Base-by-base conservation (phyloP, 2,797 vertebrate genomes). In the Leucoraja ocellata region DNA sequence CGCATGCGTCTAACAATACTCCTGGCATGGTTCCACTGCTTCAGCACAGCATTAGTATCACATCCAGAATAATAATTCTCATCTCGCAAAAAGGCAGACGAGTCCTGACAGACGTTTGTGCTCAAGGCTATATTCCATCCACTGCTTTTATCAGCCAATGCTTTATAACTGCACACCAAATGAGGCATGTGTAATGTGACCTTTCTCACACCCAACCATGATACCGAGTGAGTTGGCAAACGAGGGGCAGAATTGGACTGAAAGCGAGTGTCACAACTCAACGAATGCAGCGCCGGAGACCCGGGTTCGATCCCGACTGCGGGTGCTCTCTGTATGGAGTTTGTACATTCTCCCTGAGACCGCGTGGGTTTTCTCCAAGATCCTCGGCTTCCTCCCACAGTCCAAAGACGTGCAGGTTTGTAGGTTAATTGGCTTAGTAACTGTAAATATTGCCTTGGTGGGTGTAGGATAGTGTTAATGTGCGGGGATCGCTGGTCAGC, bases 71-170 rank as follows among this genome's bases (percentile, higher is more conserved):
- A n/a, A 23, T 10, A n/a, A n/a, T n/a, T 77, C 76, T 28, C 76
- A n/a, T n/a, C 28, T n/a, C 28, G 10, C n/a, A 11, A 11, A 77
- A 76, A 77, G 76, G 28, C 28, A 77, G 28, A 28, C 28, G 10
- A 25, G 25, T 77, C 76, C 74, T 77, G 76, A 10, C 76, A 77
- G 76, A 32, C 32, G 76, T 11, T n/a, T 28, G 63, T 28, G 25
- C 83, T 28, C 25, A n/a, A 61, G 58, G 83, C 5, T 32, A 28
- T 28, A 63, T 86, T 28, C 83, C 28, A 8, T 14, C 83, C 58
- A 18, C 58, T 65, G 83, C 58, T 86, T 86, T 86, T 32, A 86
- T 86, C 83, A 63, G 83, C 28, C 58, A 86, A 61, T 86, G 83
- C 28, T 32, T 16, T 86, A 32, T 65, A 86, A 65, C 58, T 32